Evolutionary conservation across 2,113 vertebrate genomes (phyloP).

Genomic region (Corythaeola cristata): DNA sequence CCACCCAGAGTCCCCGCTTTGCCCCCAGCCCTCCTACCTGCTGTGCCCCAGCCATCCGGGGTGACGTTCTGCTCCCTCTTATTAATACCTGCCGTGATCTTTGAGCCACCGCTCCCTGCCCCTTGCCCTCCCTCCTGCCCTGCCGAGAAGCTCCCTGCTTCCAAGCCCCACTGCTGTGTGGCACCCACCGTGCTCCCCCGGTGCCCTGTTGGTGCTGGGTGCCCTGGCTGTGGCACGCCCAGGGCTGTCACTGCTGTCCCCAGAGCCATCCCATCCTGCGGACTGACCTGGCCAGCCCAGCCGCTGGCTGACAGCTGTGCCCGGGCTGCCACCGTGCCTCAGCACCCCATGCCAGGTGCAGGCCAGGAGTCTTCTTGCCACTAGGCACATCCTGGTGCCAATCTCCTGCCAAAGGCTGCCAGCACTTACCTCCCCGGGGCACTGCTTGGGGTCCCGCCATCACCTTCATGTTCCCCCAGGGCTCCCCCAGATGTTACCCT

Average conservation of each 20-base stretch:
- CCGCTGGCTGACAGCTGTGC: not conserved
- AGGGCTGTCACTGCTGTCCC: not conserved
- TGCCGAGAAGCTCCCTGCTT: fast-evolving
- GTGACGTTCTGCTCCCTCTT: not conserved
- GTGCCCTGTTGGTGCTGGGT: too few species aligned
- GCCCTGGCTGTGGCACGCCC: not conserved
- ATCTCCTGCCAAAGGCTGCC: not conserved
- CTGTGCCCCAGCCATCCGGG: not conserved
- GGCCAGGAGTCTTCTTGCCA: not conserved
- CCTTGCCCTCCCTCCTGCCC: not conserved
- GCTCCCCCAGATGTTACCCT: not conserved
- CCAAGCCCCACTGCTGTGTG: not conserved
- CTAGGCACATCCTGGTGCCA: not conserved
- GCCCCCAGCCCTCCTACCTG: not conserved
- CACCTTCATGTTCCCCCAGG: not conserved
- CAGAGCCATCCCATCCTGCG: not conserved
- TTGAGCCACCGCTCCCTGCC: slow-evolving; percentile 39
- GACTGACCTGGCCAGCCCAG: not conserved
- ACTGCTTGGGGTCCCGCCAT: not conserved
- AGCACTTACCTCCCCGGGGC: not conserved
- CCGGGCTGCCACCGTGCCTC: not conserved
- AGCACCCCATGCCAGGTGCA: fast-evolving
- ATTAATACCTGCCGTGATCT: slow-evolving; percentile 22
- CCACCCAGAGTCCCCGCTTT: not conserved
- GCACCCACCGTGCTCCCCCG: not conserved